Base-by-base conservation (phyloP, 2,113 vertebrate species). In the Sciurus niger region DNA sequence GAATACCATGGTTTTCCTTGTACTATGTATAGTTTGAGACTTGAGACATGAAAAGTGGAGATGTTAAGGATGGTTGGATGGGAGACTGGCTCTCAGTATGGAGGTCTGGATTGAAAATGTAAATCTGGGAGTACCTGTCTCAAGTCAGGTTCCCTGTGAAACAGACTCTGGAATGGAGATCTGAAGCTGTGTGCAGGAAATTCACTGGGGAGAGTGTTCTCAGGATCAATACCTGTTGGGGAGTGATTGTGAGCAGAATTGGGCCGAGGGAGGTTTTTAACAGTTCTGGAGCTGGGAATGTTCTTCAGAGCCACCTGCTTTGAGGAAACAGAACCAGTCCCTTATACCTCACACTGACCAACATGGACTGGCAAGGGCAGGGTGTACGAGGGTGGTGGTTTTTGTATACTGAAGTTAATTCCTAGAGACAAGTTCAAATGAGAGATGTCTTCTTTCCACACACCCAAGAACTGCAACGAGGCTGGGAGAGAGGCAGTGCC, bases 301-400 rank as follows among this genome's bases (percentile, higher is more conserved):
- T 8, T 37, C 89, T 84, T 72, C 60, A 68, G 63, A 32, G 77
- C 3, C 34, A 20, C 17, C 77, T 72, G 34, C 70, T 84, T 30
- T 37, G 63, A 67, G 30, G 32, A 68, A 37, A 58, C 30, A 3
- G 9, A 22, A n/a, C 17, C 8, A 51, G 90, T 48, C 72, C 37
- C 24, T 30, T 37, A 11, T 8, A 9, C 30, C 24, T n/a, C 8
- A 63, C 65, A 79, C 0, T 1, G 58, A 34, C 6, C 3, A 12
- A 30, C 24, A 70, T 1, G 1, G 80, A 7, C 82, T 20, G 12
- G 34, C 43, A 9, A 0, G 4, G 30, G 32, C n/a, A 58, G 30
- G 24, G 4, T 4, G 37, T 1, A 20, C 0, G 4, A n/a, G 58
- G n/a, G 34, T 14, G 51, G 58, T 4, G 28, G 22, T 20, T 28